Base-by-base conservation (phyloP, 2,888 invertebrate genomes). In the Abrostola triplasia region DNA sequence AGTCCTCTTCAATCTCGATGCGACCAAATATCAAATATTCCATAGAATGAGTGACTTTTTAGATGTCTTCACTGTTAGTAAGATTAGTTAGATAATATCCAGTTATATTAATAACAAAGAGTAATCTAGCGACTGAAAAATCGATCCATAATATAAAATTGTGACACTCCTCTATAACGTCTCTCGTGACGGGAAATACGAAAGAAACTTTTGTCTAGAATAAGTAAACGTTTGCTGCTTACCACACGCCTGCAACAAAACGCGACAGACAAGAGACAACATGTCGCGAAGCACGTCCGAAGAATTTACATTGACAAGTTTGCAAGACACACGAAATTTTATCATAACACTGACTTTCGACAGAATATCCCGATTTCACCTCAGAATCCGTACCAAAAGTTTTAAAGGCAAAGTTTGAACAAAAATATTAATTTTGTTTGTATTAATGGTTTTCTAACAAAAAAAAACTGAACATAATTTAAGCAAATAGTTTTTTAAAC, bases 381-480 rank as follows among this genome's bases (percentile, higher is more conserved):
- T 78, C 64, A 70, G 61, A 77, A 78, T 70, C 70, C 55, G 53
- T 69, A 68, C 65, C 9, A 24, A 24, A 24, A 24, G 7, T 44
- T 48, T 65, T 64, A 67, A 80, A 76, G 71, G 76, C 73, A 57
- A 80, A 76, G 24, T 24, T 24, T 24, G 1, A 24, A 24, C n/a
- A n/a, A n/a, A n/a, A n/a, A n/a, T n/a, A n/a, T 24, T 24, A n/a
- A n/a, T 24, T 24, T 24, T 24, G 1, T 24, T 24, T 24, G 24
- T 24, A 24, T 24, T 24, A 24, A 24, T 24, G 24, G 24, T 24
- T 24, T 2, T 24, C 24, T 24, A 24, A 4, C 24, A 24, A 24
- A n/a, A n/a, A n/a, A n/a, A n/a, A n/a, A n/a, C n/a, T 24, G 24
- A 1, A 24, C 4, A 24, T 24, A 24, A 24, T 24, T 24, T 24